Evolutionary conservation across 1,140 invertebrate genomes (phyloP).

Genomic region (Ceratina japonica): DNA sequence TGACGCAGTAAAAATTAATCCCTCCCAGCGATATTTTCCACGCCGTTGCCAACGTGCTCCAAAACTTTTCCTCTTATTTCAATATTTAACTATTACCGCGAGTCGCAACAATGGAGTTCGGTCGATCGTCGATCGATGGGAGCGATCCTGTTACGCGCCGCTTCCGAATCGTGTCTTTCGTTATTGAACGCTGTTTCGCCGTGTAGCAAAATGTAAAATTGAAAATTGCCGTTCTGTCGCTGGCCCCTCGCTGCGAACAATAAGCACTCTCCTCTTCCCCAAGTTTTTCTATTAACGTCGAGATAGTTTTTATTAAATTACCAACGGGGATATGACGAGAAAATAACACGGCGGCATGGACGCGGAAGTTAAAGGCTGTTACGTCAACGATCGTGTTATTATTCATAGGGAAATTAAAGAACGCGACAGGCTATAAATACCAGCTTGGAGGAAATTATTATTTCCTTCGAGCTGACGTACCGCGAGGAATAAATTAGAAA

Average conservation of each 20-base stretch:
- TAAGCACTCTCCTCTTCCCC: background rate
- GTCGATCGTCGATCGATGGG: background rate
- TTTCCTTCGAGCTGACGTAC: too few species aligned
- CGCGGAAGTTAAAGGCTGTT: background rate
- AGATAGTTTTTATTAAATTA: background rate
- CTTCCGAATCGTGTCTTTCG: background rate
- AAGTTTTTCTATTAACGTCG: constrained; percentile 5
- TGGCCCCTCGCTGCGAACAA: background rate
- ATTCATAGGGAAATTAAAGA: too few species aligned
- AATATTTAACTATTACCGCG: constrained; percentile 31
- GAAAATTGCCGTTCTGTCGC: background rate
- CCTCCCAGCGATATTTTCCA: constrained; percentile 4
- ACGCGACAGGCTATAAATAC: background rate
- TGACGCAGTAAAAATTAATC: constrained; percentile 44
- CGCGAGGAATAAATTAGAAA: too few species aligned
- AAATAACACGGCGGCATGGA: background rate
- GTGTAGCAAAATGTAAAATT: background rate
- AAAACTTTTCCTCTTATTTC: constrained; percentile 21
- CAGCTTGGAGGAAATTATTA: background rate
- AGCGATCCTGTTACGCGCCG: background rate
- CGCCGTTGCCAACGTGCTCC: background rate
- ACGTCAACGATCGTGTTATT: background rate
- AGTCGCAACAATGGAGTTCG: background rate
- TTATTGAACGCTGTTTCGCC: background rate
- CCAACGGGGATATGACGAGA: background rate